phyloP scores from a whole-genome alignment of 2,888 invertebrate genomes.

The Acleris cristana region DNA sequence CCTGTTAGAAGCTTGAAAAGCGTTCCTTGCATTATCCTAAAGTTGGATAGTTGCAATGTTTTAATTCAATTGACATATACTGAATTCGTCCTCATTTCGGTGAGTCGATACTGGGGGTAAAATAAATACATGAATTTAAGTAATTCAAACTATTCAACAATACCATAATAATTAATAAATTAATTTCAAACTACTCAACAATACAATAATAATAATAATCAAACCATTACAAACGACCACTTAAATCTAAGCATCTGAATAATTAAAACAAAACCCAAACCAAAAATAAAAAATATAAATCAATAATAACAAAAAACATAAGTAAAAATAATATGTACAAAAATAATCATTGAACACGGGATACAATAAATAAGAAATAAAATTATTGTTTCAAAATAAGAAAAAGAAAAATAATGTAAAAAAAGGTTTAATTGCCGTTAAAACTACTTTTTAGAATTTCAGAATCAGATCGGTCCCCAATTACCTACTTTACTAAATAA shows the following conservation, averaged over 20 bases:
- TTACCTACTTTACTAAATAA: neutral
- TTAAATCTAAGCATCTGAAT: too few relatives aligned
- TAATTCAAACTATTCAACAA: neutral
- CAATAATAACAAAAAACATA: neutral
- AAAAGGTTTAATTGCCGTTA: slow-evolving; percentile 25
- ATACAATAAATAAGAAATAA: neutral
- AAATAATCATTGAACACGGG: slow-evolving; percentile 13
- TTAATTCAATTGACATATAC: slow-evolving; percentile 15
- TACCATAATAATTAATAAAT: neutral
- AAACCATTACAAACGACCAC: too few relatives aligned
- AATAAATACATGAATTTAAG: neutral
- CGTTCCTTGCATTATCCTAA: slow-evolving; percentile 22
- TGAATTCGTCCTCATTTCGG: slow-evolving; percentile 10
- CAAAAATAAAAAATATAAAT: neutral
- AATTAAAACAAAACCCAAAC: neutral
- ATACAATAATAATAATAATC: neutral
- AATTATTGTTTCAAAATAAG: neutral
- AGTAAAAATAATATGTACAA: slow-evolving; percentile 4
- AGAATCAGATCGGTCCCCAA: too few relatives aligned
- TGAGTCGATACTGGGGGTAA: slow-evolving; percentile 9
- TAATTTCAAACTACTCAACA: neutral
- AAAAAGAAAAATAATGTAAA: neutral
- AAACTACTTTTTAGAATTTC: neutral
- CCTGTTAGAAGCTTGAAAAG: slow-evolving; percentile 2
- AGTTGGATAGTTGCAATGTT: slow-evolving; percentile 17